phyloP scores from a whole-genome alignment of 1,140 invertebrate genomes.

The Pseudomyrmex sp. region DNA sequence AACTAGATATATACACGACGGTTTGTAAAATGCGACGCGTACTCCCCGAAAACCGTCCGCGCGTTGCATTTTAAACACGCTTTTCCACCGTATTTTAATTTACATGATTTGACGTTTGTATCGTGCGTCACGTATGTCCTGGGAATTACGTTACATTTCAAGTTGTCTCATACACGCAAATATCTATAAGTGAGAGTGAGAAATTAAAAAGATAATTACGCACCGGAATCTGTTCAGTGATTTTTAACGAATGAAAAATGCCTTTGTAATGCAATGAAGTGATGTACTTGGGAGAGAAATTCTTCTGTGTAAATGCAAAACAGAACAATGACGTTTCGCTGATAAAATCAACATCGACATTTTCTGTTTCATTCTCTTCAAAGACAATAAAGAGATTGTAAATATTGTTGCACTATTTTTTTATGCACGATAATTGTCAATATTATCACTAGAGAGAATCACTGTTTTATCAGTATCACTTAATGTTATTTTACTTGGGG shows the following conservation, averaged over 20 bases:
- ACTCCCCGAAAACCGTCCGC: constrained; percentile 10
- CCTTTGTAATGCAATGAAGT: constrained; percentile 22
- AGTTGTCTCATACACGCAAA: constrained; percentile 21
- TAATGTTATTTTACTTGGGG: background rate
- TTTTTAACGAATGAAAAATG: constrained; percentile 18
- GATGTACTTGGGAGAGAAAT: background rate
- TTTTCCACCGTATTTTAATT: constrained; percentile 17
- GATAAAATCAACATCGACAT: constrained; percentile 4
- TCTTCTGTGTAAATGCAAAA: background rate
- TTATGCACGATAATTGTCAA: background rate
- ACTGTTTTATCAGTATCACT: background rate
- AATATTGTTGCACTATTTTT: background rate
- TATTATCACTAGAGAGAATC: background rate
- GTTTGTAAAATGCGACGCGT: constrained; percentile 7
- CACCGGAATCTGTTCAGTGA: background rate
- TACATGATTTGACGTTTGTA: constrained; percentile 25
- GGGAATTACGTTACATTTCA: constrained; percentile 42
- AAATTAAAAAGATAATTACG: constrained; percentile 34
- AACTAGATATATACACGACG: constrained; percentile 6
- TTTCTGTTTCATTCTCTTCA: background rate
- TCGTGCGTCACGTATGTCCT: background rate
- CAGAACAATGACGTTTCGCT: background rate
- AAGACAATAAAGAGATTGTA: background rate
- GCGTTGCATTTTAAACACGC: constrained; percentile 16
- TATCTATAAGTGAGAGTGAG: background rate